Conservation (phyloP, 2,888 invertebrate genomes). For the Cenopis cana region DNA sequence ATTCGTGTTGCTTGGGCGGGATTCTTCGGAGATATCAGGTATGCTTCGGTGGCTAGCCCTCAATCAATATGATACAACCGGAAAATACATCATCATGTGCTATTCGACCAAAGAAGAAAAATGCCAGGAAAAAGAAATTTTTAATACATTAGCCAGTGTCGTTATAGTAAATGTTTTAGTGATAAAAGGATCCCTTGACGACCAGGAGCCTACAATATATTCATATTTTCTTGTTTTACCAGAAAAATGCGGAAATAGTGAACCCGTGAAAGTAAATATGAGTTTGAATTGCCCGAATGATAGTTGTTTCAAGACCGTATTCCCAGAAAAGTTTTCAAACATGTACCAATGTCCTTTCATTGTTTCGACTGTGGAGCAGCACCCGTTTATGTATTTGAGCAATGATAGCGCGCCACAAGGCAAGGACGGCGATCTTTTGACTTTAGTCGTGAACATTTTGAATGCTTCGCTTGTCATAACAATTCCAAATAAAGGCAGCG, state of each 20-base stretch:
- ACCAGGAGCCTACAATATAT: constrained; percentile 51
- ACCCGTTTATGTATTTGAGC: constrained; percentile 65
- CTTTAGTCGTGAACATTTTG: constrained; percentile 55
- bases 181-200: constrained; percentile 51
- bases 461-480: constrained; percentile 63
- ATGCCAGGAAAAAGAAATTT: constrained; percentile 59
- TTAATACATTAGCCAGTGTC: constrained; percentile 53
- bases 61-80: constrained; percentile 59
- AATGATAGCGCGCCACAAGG: constrained; percentile 58
- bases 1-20: constrained; percentile 61
- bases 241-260: constrained; percentile 56
- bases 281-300: constrained; percentile 51
- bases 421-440: constrained; percentile 64
- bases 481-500: constrained; percentile 52
- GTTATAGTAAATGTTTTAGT: constrained; percentile 60
- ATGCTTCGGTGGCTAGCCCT: constrained; percentile 55
- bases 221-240: constrained; percentile 56
- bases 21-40: constrained; percentile 55
- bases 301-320: constrained; percentile 56
- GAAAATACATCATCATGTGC: constrained; percentile 62
- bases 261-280: constrained; percentile 55
- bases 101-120: constrained; percentile 49
- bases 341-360: constrained; percentile 59
- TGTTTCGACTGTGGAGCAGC: constrained; percentile 66
- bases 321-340: constrained; percentile 58